Evolutionary conservation across 2,113 vertebrate species (phyloP), one percentile per base, ranked within the genome.

Genomic region (Ctenodactylus gundi): DNA sequence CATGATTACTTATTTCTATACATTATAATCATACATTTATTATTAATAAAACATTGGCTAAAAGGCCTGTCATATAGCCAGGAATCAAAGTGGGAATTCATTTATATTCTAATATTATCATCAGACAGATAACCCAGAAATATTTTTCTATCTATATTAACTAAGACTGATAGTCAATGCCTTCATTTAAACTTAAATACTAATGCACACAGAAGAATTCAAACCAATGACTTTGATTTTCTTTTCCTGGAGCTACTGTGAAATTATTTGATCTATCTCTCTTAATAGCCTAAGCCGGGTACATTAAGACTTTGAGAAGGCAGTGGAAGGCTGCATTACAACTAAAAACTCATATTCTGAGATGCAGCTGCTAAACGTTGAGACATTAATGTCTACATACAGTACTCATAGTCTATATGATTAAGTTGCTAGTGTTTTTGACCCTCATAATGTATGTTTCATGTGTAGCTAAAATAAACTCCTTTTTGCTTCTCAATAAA

Each of bases 401-500:
- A 93, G 91, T 53, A 8, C 73, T 88, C 88, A 85, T 25, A 31
- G 34, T 94, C 21, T 88, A 92, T 93, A 20, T 77, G 90, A 97
- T 87, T 85, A 14, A 90, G 34, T 0, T 90, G 36, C 96, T 94
- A 65, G 17, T 93, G 85, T 46, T 73, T 8, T 81, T 75, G 51
- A 93, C 78, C 15, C 96, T 94, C 53, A 60, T 81, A 51, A 12
- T 12, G 53, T 97, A 90, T 84, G 62, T 60, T 91, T 98, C 75
- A 36, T 84, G 20, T 41, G 7, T 31, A 76, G 20, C 94, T 85
- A 95, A 92, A 91, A 88, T 60, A 94, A 93, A 94, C 65, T 76
- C 27, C 75, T 89, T n/a, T 91, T 93, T 96, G 5, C 11, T 85
- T 62, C 51, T 94, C 64, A 83, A 80, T 96, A 98, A 97, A 87